These are phyloP conservation scores for Lithophane leautieri DNA, from an alignment of 2,888 invertebrate genomes.

Conservation along the genomic window DNA sequence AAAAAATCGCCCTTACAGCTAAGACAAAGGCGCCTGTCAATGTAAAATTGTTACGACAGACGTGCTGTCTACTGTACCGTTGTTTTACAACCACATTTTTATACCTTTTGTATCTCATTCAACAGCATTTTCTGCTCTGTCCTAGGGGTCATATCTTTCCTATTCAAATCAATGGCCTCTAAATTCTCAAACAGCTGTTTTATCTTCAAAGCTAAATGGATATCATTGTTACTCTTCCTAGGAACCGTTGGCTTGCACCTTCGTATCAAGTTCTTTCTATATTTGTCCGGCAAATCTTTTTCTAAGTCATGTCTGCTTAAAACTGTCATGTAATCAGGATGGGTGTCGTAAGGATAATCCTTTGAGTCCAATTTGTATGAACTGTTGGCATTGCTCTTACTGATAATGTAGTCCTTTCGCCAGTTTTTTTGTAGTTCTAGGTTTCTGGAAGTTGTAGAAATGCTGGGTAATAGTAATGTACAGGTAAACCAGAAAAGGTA, in stretches of 20 bases:
- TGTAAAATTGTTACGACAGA: background rate
- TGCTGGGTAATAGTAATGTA: background rate
- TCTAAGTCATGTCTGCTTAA: constrained; percentile 87
- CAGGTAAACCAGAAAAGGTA: background rate
- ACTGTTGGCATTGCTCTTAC: constrained; percentile 69
- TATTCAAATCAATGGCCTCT: constrained; percentile 84
- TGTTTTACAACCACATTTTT: background rate
- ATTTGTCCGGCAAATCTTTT: constrained; percentile 87
- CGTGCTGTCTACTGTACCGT: background rate
- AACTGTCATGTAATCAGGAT: constrained; percentile 89
- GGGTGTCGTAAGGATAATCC: constrained; percentile 89
- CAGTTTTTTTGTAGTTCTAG: constrained; percentile 88
- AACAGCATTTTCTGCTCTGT: constrained; percentile 89
- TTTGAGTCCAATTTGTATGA: constrained; percentile 74
- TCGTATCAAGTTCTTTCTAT: constrained; percentile 76
- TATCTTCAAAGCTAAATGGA: constrained; percentile 85
- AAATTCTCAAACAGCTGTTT: constrained; percentile 85
- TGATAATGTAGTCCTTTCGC: constrained; percentile 84
- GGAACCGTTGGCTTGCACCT: constrained; percentile 79
- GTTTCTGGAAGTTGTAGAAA: constrained; percentile 73
- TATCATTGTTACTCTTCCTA: constrained; percentile 79
- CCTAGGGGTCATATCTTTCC: constrained; percentile 85
- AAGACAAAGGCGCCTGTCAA: background rate
- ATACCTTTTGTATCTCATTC: constrained; percentile 90
- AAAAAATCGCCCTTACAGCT: background rate